Base-by-base conservation (phyloP, 1,140 invertebrate genomes). In the Linepithema humile region DNA sequence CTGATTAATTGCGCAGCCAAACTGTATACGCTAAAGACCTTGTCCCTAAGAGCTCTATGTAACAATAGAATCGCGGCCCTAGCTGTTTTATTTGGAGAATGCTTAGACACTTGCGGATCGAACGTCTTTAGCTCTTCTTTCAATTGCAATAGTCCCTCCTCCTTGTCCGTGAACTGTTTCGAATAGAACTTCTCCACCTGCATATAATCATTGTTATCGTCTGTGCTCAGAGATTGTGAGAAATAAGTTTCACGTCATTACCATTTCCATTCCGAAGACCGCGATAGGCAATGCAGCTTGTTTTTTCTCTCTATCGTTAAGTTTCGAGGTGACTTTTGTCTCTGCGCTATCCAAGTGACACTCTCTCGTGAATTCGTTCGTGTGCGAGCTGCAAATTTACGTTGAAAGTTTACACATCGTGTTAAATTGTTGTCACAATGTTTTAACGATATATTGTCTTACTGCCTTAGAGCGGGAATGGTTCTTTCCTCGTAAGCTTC, bases 171-270 rank as follows among this genome's bases (percentile, higher is more conserved):
- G 94, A 97, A 99, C 88, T 98, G 98, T 91, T 98, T 98, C 1
- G 98, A 98, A 92, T 98, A 99, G 92, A 98, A 98, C 93, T 98
- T 98, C 91, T 98, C 97, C 3, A 98, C 97, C 97, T 98, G 87
- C 26, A 83, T 15, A 20, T 77, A 7, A 62, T 40, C 7, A 0
- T 55, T 7, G n/a, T 64, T 10, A 3, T 53, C 35, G 29, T 12
- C 23, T 65, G 40, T 35, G 29, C 40, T 26, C 15, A 38, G 4
- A n/a, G 0, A 55, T 59, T 35, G 15, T 48, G 3, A 15, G 53
- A 65, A 83, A 20, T 38, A 70, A 38, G 4, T 40, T 32, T 40
- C 6, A 35, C 43, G 65, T 62, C 62, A 38, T 74, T 94, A 98
- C 98, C 94, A 99, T 93, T 60, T 97, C 96, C 92, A 97, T 96